These are phyloP conservation scores for Saccopteryx leptura DNA, from an alignment of 2,113 vertebrate species.

Conservation along the genomic window DNA sequence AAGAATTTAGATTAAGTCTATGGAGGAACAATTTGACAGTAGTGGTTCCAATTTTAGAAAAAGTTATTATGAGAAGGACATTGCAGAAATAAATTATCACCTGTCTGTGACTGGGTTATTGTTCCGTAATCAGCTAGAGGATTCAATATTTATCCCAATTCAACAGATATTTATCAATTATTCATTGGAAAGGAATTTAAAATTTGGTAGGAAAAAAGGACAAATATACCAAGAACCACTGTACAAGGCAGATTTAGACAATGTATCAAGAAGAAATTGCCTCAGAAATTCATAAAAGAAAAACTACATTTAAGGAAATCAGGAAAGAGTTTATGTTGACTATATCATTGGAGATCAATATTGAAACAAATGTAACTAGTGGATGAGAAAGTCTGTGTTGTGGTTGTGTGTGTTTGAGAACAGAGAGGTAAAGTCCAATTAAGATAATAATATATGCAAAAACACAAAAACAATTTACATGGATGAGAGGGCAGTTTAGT, in stretches of 20 bases:
- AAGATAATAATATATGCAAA: background rate
- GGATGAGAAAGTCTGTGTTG: background rate
- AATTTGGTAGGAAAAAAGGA: background rate
- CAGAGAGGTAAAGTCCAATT: background rate
- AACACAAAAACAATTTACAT: background rate
- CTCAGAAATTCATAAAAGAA: background rate
- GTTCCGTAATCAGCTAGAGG: background rate
- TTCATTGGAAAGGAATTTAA: slow-evolving; percentile 3
- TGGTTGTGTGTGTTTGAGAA: background rate
- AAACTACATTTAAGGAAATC: background rate
- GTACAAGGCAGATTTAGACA: background rate
- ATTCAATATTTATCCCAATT: background rate
- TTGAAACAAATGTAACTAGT: slow-evolving; percentile 26
- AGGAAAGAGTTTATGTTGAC: background rate
- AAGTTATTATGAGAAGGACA: background rate
- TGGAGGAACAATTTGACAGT: slow-evolving; percentile 44
- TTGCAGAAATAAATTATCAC: slow-evolving; percentile 42
- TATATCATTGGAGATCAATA: background rate
- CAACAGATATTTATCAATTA: slow-evolving; percentile 11
- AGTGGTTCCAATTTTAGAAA: slow-evolving; percentile 64
- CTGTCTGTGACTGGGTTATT: slow-evolving; percentile 8
- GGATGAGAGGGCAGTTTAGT: background rate
- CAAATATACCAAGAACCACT: background rate
- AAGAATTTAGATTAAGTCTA: slow-evolving; percentile 66
- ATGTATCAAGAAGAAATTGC: background rate